Evolutionary conservation across 2,888 invertebrate genomes (phyloP).

Genomic region (Steinernema hermaphroditum): DNA sequence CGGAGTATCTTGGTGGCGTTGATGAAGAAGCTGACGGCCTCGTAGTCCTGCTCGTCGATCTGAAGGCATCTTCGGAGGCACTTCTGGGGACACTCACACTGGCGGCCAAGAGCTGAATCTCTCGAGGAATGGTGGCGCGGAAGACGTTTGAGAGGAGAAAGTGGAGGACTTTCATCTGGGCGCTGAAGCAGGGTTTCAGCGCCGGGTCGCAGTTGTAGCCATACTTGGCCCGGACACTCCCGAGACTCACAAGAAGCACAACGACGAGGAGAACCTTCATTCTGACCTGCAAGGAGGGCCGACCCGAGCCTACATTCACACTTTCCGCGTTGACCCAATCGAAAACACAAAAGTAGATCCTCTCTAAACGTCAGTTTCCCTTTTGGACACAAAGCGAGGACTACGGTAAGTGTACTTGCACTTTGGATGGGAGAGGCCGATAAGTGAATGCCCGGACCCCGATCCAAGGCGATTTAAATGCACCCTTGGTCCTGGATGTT

Average conservation of each 20-base stretch:
- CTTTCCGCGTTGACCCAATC: not conserved
- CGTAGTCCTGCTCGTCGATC: not conserved
- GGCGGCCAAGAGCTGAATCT: not conserved
- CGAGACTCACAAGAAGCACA: not conserved
- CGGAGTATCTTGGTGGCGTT: conserved; percentile 1
- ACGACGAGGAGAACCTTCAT: not conserved
- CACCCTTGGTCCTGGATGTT: not conserved
- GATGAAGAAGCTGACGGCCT: not conserved
- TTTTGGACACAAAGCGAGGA: no score
- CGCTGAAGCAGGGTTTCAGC: not conserved
- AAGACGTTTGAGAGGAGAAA: not conserved
- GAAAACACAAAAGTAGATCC: not conserved
- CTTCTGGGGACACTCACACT: not conserved
- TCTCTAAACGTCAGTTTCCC: no score
- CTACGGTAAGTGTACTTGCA: no score
- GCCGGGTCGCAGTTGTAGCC: not conserved
- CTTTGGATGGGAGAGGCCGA: no score
- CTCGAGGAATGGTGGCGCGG: not conserved
- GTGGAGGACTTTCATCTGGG: not conserved
- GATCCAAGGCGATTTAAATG: not conserved
- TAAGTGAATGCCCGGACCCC: no score
- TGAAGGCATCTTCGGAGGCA: not conserved
- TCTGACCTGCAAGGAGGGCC: not conserved
- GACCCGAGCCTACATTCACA: not conserved
- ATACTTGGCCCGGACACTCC: not conserved